These are phyloP conservation scores for Pluvianellus socialis DNA, from an alignment of 2,113 vertebrate species.

Conservation along the genomic window DNA sequence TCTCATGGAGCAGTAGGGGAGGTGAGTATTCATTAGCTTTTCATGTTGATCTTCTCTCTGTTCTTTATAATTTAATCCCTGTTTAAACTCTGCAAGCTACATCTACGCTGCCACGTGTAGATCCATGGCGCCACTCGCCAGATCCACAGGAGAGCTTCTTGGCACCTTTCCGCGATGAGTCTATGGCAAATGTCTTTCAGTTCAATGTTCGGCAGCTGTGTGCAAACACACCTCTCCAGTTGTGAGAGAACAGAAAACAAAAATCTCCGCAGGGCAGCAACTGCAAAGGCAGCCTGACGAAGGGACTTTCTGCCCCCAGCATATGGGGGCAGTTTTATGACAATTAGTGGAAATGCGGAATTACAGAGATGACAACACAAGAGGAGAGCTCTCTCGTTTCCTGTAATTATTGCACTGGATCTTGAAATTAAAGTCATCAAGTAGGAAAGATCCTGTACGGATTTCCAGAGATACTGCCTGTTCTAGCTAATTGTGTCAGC, in stretches of 20 bases:
- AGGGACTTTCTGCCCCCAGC: background rate
- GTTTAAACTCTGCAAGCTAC: background rate
- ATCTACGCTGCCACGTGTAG: background rate
- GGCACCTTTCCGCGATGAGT: background rate
- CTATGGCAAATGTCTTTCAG: background rate
- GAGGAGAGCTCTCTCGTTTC: background rate
- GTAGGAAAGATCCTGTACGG: constrained; percentile 19
- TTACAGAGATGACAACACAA: background rate
- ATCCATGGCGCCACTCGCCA: background rate
- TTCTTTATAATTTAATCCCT: background rate
- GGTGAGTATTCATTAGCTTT: background rate
- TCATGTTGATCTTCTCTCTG: background rate
- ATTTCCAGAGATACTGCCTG: constrained; percentile 43
- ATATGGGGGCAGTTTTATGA: background rate
- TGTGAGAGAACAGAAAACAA: background rate
- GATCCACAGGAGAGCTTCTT: background rate
- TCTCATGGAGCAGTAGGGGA: background rate
- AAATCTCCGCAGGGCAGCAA: background rate
- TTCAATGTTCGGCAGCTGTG: background rate
- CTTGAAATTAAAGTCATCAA: constrained; percentile 63
- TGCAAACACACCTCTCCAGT: background rate
- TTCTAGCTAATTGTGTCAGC: constrained; percentile 67
- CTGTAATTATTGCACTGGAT: constrained; percentile 33
- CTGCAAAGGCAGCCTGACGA: background rate
- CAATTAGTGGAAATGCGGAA: background rate